Evolutionary conservation across 2,888 invertebrate species (phyloP), one percentile per base, ranked within the genome.

Genomic region (Hirtodrosophila confusa): DNA sequence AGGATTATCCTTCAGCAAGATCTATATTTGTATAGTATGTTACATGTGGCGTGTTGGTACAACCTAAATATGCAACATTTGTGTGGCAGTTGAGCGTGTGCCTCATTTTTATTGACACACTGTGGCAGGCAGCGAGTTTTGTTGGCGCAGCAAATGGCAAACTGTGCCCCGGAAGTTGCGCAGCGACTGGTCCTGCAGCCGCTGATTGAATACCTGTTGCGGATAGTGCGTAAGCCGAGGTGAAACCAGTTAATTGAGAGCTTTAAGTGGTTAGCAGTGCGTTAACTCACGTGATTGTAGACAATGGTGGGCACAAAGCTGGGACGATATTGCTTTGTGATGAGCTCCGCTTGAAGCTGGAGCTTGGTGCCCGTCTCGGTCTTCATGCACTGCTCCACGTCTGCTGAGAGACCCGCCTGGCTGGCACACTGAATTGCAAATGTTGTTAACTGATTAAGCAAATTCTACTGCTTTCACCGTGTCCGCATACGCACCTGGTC

Each of bases 291-390:
- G 69, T 90, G 91, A 79, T 93, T 91, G 75, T 92, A 93, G 37
- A 93, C 75, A 50, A 93, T 91, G 1, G 93, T 93, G 41, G 93
- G 93, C 33, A 93, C 90, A 88, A 93, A 93, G 66, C 77, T 89
- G 23, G 93, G 93, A 12, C 58, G 57, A 66, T 89, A 90, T 10
- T 72, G 63, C 4, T 88, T 78, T 1, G 93, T 93, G 60, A 91
- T 88, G 49, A 79, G 69, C 88, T 93, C 93, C n/a, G 93, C 93
- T 50, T 89, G 76, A 55, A 93, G 83, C 86, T 93, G 93, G 50
- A 93, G 68, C 24, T 86, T 37, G 1, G 90, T 92, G 40, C 93
- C 93, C 57, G 88, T 68, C 39, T 89, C 72, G 4, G 92, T 91
- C 55, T 74, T 84, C 72, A 91, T 90, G 72, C 93, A 93, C 27